Percentiles rank a stretch among this genome's conserved stretches.
These are phyloP conservation scores for Anneissia japonica DNA, from an alignment of 35 echinoderm and acorn worm genomes.

Conservation along the genomic window DNA sequence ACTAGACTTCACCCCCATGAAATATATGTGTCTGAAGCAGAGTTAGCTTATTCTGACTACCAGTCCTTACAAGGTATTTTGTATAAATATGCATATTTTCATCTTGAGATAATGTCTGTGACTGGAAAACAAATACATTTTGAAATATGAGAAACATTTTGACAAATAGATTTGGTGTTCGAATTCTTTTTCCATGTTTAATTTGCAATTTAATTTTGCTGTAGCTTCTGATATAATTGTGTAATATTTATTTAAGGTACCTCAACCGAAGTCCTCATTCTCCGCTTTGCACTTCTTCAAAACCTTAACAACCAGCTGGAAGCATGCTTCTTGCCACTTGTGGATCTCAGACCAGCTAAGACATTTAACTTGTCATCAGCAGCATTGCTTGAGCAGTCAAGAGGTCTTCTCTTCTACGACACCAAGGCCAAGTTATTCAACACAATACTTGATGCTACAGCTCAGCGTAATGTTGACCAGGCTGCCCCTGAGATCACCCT, in stretches of 20 bases:
- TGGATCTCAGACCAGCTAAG: slow-evolving; percentile 62
- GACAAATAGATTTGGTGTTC: not conserved
- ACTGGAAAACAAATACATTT: not conserved
- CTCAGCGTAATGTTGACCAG: slow-evolving; percentile 58
- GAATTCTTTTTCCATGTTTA: too few relatives aligned
- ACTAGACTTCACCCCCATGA: slow-evolving; percentile 67
- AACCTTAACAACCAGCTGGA: slow-evolving; percentile 65
- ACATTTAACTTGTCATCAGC: slow-evolving; percentile 50
- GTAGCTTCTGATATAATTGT: too few relatives aligned
- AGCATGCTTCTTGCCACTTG: slow-evolving; percentile 49
- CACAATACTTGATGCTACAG: slow-evolving; percentile 47
- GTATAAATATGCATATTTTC: not conserved
- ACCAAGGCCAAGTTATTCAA: slow-evolving; percentile 72
- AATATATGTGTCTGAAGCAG: slow-evolving; percentile 49
- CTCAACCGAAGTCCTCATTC: slow-evolving; percentile 32
- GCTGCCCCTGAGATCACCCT: slow-evolving; percentile 64
- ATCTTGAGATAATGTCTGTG: not conserved
- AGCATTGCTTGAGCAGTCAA: slow-evolving; percentile 35
- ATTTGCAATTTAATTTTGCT: too few relatives aligned
- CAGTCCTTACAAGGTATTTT: slow-evolving; percentile 51
- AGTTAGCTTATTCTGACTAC: slow-evolving; percentile 45
- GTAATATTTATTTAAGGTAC: slow-evolving; percentile 28
- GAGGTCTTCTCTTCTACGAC: slow-evolving; percentile 53
- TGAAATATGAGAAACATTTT: not conserved
- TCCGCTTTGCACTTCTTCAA: slow-evolving; percentile 66